Conservation (phyloP, 1,140 invertebrate genomes). For the Eumaeus atala region DNA sequence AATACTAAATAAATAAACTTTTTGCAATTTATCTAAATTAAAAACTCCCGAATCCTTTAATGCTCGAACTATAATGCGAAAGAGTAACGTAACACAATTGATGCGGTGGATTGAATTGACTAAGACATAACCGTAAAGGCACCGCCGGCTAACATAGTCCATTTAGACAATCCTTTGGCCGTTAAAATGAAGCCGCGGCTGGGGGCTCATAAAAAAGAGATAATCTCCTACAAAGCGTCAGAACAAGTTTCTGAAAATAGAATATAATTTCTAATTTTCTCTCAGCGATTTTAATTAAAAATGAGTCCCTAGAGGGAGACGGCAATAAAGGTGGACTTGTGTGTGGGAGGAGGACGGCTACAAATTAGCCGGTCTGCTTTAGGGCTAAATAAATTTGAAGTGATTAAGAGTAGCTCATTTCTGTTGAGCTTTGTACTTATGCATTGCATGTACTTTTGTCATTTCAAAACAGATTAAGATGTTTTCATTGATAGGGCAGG, state of each 20-base stretch:
- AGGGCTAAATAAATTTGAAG: conserved; percentile 72
- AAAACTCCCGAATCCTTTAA: too few species aligned
- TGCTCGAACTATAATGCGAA: too few species aligned
- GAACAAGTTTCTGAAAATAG: conserved; percentile 73
- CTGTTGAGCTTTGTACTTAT: conserved; percentile 48
- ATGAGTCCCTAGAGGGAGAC: conserved; percentile 62
- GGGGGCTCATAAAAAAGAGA: conserved; percentile 70
- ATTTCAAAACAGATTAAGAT: conserved; percentile 12
- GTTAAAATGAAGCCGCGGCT: conserved; percentile 64
- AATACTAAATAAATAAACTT: too few species aligned
- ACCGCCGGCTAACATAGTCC: conserved; percentile 46
- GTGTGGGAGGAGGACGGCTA: conserved; percentile 57
- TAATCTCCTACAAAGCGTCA: conserved; percentile 70
- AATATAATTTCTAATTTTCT: conserved; percentile 75
- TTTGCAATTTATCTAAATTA: too few species aligned
- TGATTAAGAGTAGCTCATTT: conserved; percentile 69
- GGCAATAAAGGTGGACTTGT: conserved; percentile 29
- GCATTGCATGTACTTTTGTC: conserved; percentile 21
- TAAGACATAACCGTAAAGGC: conserved; percentile 55
- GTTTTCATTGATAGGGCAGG: not conserved
- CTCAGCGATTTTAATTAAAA: conserved; percentile 73
- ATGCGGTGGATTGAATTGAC: conserved; percentile 47
- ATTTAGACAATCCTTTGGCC: conserved; percentile 61
- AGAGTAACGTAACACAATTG: too few species aligned
- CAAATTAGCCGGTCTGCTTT: conserved; percentile 59